Conservation (phyloP, 2,888 invertebrate species). For the Heliconius hortense region DNA sequence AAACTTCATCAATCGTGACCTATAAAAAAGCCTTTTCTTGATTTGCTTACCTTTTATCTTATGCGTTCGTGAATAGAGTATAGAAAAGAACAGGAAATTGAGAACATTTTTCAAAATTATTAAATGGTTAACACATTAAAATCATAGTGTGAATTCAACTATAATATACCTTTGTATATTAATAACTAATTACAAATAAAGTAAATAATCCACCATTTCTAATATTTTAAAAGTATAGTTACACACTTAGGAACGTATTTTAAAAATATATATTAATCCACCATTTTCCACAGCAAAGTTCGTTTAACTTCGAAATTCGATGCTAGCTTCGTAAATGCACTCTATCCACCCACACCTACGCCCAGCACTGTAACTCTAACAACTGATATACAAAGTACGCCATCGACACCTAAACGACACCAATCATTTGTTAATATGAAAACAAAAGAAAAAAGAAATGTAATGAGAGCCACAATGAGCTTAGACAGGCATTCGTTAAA, state of each 20-base stretch:
- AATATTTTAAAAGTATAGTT: background rate
- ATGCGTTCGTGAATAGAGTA: too few species aligned
- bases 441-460: conserved; percentile 53
- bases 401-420: conserved; percentile 62
- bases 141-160: background rate
- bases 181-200: background rate
- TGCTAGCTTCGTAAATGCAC: conserved; percentile 63
- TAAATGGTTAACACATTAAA: background rate
- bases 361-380: conserved; percentile 50
- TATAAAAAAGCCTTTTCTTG: too few species aligned
- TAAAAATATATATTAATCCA: background rate
- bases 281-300: conserved; percentile 57
- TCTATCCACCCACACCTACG: conserved; percentile 63
- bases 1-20: too few species aligned
- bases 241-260: background rate
- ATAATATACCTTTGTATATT: background rate
- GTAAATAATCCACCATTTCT: background rate
- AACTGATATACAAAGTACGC: conserved; percentile 51
- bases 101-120: background rate
- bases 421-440: conserved; percentile 64
- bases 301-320: conserved; percentile 75
- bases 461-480: conserved; percentile 64
- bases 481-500: conserved; percentile 67
- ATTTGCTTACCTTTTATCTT: too few species aligned
- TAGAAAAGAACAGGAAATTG: background rate